Evolutionary conservation across 2,888 invertebrate species (phyloP).

Genomic region (Blastobasis lacticolella): DNA sequence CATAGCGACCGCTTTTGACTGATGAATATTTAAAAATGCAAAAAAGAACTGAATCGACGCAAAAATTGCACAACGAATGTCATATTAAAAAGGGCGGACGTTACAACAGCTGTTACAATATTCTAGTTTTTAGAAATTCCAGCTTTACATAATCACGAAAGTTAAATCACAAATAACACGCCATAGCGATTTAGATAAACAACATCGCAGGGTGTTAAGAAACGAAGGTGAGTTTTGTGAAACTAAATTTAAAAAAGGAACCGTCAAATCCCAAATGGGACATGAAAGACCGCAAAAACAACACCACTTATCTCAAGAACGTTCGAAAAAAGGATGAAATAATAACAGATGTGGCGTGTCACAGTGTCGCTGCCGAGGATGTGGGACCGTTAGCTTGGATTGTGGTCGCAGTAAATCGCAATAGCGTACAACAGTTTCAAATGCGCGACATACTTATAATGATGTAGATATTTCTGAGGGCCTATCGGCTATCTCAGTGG

Average conservation of each 20-base stretch:
- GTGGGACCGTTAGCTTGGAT: slow-evolving; percentile 3
- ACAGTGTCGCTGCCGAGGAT: background rate
- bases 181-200: background rate
- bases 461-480: too few relatives aligned
- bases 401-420: background rate
- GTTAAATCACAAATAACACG: background rate
- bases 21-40: too few relatives aligned
- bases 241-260: too few relatives aligned
- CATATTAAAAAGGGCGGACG: background rate
- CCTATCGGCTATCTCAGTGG: too few relatives aligned
- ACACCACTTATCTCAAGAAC: background rate
- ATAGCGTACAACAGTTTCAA: background rate
- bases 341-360: slow-evolving; percentile 7
- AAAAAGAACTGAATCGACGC: too few relatives aligned
- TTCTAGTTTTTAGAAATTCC: background rate
- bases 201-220: background rate
- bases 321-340: background rate
- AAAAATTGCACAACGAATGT: too few relatives aligned
- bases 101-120: slow-evolving; percentile 1
- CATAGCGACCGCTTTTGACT: background rate
- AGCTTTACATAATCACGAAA: background rate
- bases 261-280: background rate
- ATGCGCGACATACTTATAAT: background rate
- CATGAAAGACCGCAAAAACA: slow-evolving; percentile 5
- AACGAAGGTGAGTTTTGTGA: slow-evolving; percentile 2